Percentiles rank a stretch among this genome's conserved stretches.
These are phyloP conservation scores for Marcusenius ussheri DNA, from an alignment of 2,113 vertebrate genomes.

Conservation along the genomic window DNA sequence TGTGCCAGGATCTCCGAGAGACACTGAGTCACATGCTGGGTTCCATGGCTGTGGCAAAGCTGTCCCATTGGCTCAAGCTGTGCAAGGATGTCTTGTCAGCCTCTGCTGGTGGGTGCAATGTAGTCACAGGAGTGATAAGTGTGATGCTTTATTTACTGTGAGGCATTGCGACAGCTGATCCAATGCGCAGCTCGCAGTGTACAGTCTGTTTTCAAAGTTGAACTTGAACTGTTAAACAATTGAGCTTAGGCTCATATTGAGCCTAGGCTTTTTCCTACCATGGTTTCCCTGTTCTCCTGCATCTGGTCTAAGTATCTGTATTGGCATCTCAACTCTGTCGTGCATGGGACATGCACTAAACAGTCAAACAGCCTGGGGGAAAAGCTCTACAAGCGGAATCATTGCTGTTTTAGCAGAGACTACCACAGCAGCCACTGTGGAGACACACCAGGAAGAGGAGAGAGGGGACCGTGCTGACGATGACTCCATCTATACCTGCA, in stretches of 20 bases:
- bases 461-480: constrained; percentile 64
- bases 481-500: constrained; percentile 62
- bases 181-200: background rate
- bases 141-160: background rate
- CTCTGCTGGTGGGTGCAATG: constrained; percentile 62
- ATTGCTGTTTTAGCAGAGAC: constrained; percentile 50
- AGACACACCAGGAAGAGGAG: constrained; percentile 73
- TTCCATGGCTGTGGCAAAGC: constrained; percentile 69
- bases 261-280: background rate
- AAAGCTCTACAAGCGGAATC: background rate
- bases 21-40: constrained; percentile 81
- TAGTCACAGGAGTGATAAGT: background rate
- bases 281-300: background rate
- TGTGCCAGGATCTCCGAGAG: constrained; percentile 77
- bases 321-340: background rate
- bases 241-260: background rate
- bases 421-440: constrained; percentile 53
- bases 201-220: background rate
- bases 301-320: background rate
- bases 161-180: background rate
- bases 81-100: constrained; percentile 88
- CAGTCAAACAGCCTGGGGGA: background rate
- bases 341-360: background rate
- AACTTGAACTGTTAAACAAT: background rate
- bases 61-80: constrained; percentile 85